Conservation (phyloP, 2,888 invertebrate species). For the Willowsia nigromaculata region DNA sequence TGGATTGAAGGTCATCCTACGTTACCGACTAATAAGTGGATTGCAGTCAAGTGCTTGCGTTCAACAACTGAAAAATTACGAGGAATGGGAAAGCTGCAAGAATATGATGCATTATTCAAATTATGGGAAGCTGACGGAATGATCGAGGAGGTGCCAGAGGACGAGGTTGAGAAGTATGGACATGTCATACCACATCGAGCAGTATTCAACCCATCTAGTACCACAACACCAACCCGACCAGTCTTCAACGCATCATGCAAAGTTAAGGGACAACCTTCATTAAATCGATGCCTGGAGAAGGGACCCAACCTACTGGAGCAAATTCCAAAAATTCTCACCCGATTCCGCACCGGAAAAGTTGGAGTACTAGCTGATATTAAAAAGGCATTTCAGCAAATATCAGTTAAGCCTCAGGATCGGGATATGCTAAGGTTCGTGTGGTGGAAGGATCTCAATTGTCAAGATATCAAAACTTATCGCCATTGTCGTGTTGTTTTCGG, state of each 20-base stretch:
- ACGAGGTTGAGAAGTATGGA: background rate
- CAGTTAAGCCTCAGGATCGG: slow-evolving; percentile 75
- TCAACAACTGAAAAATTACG: background rate
- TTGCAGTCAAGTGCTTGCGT: too few species aligned
- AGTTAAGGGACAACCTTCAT: slow-evolving; percentile 50
- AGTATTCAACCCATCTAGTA: slow-evolving; percentile 67
- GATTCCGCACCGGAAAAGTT: slow-evolving; percentile 60
- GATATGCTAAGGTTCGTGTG: slow-evolving; percentile 79
- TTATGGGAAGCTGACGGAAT: background rate
- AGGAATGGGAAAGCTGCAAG: background rate
- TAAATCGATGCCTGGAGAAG: slow-evolving; percentile 75
- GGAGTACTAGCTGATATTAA: slow-evolving; percentile 78
- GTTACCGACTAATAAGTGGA: too few species aligned
- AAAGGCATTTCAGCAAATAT: slow-evolving; percentile 79
- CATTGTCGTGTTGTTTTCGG: slow-evolving; percentile 67
- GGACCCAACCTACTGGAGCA: slow-evolving; percentile 70
- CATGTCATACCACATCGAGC: slow-evolving; percentile 72
- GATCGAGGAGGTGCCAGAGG: background rate
- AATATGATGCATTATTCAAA: background rate
- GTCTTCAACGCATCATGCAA: slow-evolving; percentile 76
- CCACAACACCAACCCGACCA: slow-evolving; percentile 71
- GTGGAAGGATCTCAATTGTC: slow-evolving; percentile 50
- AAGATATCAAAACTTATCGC: background rate
- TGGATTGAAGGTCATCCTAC: too few species aligned
- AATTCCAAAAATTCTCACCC: slow-evolving; percentile 55